phyloP scores from a whole-genome alignment of 2,797 vertebrate species.

The Eurystomus glaucurus region DNA sequence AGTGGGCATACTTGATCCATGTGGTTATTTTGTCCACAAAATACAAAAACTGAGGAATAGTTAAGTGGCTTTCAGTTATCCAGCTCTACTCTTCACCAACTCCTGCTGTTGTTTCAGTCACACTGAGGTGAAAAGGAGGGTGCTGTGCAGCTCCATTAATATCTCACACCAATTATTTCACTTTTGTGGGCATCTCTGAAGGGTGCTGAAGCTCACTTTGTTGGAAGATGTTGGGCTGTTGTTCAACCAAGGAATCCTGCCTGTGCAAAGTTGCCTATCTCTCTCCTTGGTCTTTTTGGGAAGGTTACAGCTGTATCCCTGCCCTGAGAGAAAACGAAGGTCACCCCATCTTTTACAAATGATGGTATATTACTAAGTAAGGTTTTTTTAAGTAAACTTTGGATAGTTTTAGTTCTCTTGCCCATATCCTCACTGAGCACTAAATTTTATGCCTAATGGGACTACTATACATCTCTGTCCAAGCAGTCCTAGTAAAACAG shows the following conservation, averaged over 20 bases:
- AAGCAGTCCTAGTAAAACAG: not conserved
- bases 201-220: not conserved
- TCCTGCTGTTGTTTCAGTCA: not conserved
- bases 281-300: not conserved
- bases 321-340: not conserved
- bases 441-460: not conserved
- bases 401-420: not conserved
- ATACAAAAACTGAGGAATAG: not conserved
- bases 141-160: accelerated
- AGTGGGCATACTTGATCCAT: not conserved
- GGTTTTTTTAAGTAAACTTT: not conserved
- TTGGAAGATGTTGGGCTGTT: not conserved
- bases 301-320: not conserved
- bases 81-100: not conserved
- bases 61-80: not conserved
- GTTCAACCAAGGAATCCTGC: not conserved
- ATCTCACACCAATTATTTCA: not conserved
- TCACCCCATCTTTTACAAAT: not conserved
- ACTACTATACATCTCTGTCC: not conserved
- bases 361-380: not conserved
- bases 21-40: not conserved
- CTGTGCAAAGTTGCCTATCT: not conserved
- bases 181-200: not conserved
- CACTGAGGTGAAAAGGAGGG: not conserved
- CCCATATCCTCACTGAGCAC: not conserved